Evolutionary conservation across 2,113 vertebrate genomes (phyloP).

Genomic region (Megaceryle maxima): DNA sequence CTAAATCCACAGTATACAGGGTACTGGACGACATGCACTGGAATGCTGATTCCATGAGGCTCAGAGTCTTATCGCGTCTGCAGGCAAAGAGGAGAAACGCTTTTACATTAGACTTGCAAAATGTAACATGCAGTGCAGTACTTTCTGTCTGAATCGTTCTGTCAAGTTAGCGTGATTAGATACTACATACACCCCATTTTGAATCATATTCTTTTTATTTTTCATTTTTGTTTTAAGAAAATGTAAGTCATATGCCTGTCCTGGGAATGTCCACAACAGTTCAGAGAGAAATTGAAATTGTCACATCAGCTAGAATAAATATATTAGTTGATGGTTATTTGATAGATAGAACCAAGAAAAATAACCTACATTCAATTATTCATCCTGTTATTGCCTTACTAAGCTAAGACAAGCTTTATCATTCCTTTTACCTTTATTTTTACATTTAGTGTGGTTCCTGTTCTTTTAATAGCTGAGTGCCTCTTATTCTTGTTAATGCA

Average conservation of each 20-base stretch:
- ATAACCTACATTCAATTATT: background rate
- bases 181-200: background rate
- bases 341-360: background rate
- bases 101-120: conserved; percentile 64
- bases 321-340: background rate
- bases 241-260: background rate
- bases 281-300: background rate
- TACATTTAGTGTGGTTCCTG: background rate
- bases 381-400: background rate
- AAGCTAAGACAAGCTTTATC: background rate
- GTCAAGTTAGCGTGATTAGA: background rate
- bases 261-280: background rate
- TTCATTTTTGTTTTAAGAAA: background rate
- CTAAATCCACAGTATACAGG: conserved; percentile 31
- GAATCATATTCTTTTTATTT: background rate
- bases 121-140: background rate
- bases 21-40: conserved; percentile 14
- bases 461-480: background rate
- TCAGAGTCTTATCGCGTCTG: background rate
- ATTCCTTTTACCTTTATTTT: background rate
- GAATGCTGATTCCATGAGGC: conserved; percentile 31
- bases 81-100: conserved; percentile 26
- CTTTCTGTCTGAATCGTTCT: background rate
- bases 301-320: background rate
- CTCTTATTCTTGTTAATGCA: background rate